phyloP scores from a whole-genome alignment of 2,888 invertebrate genomes.

The Pasiphila rectangulata region DNA sequence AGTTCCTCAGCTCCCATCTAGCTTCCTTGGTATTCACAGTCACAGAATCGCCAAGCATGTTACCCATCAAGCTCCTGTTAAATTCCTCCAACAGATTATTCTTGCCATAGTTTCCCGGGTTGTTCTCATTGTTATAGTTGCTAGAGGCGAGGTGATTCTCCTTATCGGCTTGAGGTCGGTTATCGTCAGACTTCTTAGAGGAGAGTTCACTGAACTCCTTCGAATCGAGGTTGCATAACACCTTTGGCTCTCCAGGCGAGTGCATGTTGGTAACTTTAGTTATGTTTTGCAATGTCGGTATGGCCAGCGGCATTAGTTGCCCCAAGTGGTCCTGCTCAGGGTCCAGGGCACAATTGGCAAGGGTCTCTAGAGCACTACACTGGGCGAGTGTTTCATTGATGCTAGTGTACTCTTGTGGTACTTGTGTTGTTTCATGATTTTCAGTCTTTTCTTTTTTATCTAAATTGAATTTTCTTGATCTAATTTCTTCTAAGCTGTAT shows the following conservation, averaged over 20 bases:
- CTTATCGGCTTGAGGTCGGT: constrained; percentile 52
- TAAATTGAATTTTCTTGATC: constrained; percentile 80
- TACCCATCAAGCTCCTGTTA: constrained; percentile 73
- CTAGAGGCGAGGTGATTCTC: constrained; percentile 51
- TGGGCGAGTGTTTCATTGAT: constrained; percentile 71
- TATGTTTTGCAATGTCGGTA: constrained; percentile 71
- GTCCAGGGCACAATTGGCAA: constrained; percentile 74
- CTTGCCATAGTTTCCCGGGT: constrained; percentile 53
- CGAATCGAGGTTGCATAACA: constrained; percentile 71
- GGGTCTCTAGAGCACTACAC: constrained; percentile 73
- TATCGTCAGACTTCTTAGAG: constrained; percentile 58
- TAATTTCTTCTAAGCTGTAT: constrained; percentile 89
- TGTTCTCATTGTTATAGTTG: constrained; percentile 54
- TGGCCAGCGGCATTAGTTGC: constrained; percentile 69
- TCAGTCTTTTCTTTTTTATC: constrained; percentile 57
- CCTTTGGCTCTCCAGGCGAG: constrained; percentile 74
- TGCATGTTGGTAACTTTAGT: constrained; percentile 74
- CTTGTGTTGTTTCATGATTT: constrained; percentile 45
- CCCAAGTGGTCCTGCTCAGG: constrained; percentile 71
- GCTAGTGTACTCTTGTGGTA: constrained; percentile 54
- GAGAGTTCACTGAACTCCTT: constrained; percentile 70
- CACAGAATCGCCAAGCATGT: constrained; percentile 80
- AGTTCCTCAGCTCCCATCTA: constrained; percentile 82
- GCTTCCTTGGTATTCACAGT: constrained; percentile 87
- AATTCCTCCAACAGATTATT: constrained; percentile 75